Evolutionary conservation across 2,113 vertebrate genomes (phyloP), one percentile per base, ranked within the genome.

Genomic region (Callipepla californica): DNA sequence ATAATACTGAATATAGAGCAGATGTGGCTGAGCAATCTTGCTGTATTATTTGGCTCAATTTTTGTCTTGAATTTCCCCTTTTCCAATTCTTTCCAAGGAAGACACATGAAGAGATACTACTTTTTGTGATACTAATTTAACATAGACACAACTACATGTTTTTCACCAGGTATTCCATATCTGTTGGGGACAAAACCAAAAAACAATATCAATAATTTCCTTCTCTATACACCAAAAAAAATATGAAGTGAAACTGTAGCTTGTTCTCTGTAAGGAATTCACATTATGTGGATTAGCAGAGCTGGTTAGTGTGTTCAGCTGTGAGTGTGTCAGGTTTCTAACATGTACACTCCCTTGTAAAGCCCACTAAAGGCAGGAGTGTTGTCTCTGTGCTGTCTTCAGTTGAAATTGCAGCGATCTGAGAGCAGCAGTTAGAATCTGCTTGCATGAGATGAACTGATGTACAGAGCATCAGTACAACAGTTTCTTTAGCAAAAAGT

Each of bases 391-490:
- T 12, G 13, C 16, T 92, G 9, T 73, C 51, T 67, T 55, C 72
- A 58, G 1, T 0, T 45, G 50, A 70, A 36, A 26, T 34, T 1
- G 2, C 2, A 8, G 59, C 58, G 42, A 44, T 20, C 21, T 53
- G 23, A 44, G 5, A 85, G 18, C 0, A 2, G 6, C 22, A 74
- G 34, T 14, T 16, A 77, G 22, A 83, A 19, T 9, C 23, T 48
- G 5, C 36, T 36, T 32, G 34, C 20, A 45, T 55, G 12, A 80
- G 66, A 28, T 55, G 38, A 50, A 50, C 22, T 59, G 12, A 50
- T 75, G 19, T 30, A 53, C 51, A 53, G 8, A 30, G 26, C 26
- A 53, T 53, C 51, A 53, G 51, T 17, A 53, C 51, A 28, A 26
- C 26, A 26, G 51, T 30, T 32, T 80, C n/a, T 25, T 23, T 48